Evolutionary conservation across 2,888 invertebrate species (phyloP).

Genomic region (Coecobrya sp.): DNA sequence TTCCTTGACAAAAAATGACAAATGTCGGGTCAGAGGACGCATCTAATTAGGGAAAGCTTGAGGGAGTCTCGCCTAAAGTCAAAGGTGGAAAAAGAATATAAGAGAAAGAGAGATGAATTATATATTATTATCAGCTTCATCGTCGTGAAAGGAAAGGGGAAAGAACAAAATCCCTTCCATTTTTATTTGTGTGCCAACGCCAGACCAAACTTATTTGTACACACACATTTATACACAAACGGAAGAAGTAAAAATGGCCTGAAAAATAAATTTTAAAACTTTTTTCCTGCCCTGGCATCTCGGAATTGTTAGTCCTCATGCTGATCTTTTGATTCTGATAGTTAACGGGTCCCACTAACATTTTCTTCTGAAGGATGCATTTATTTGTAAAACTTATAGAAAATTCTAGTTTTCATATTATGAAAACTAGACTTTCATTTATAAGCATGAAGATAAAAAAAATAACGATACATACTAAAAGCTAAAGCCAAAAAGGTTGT

Average conservation of each 20-base stretch:
- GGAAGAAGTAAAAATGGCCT: neutral
- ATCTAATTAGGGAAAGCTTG: slow-evolving; percentile 79
- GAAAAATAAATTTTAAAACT: slow-evolving; percentile 68
- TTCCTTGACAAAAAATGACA: slow-evolving; percentile 72
- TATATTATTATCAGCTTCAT: slow-evolving; percentile 47
- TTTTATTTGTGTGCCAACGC: slow-evolving; percentile 31
- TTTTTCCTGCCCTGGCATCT: slow-evolving; percentile 38
- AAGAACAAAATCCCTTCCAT: slow-evolving; percentile 30
- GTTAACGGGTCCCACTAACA: neutral
- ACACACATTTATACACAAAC: neutral
- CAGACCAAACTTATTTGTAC: slow-evolving; percentile 44
- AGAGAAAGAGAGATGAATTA: slow-evolving; percentile 39
- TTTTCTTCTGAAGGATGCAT: neutral
- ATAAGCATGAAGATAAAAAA: no score
- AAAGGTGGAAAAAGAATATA: slow-evolving; percentile 53
- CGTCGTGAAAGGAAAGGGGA: neutral
- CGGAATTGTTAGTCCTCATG: slow-evolving; percentile 36
- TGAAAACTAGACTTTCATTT: no score
- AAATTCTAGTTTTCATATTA: neutral
- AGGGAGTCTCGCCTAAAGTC: slow-evolving; percentile 51
- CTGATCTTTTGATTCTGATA: slow-evolving; percentile 34
- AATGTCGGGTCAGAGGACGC: slow-evolving; percentile 75
- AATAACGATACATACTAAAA: slow-evolving; percentile 1
- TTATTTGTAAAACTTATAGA: neutral
- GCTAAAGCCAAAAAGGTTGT: neutral